Percentiles rank a stretch among this genome's conserved stretches.
phyloP scores from a whole-genome alignment of 2,113 vertebrate genomes.

The Orientallactaga bullata region DNA sequence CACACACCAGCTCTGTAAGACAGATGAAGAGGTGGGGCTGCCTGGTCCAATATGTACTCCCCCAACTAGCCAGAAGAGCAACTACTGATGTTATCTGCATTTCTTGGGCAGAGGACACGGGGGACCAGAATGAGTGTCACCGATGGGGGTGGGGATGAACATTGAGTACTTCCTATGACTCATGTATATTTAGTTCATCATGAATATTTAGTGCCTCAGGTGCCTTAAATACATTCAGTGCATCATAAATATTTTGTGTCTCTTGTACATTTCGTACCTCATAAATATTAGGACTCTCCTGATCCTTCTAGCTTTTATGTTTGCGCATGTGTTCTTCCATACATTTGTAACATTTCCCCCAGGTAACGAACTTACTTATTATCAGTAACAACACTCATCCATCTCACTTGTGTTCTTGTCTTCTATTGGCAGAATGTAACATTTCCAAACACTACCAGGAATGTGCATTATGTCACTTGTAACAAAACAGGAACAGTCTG shows the following conservation, averaged over 20 bases:
- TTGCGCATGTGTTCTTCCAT: slow-evolving; percentile 1
- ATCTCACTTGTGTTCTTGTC: neutral
- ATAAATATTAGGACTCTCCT: slow-evolving; percentile 41
- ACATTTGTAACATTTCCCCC: slow-evolving; percentile 2
- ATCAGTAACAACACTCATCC: neutral
- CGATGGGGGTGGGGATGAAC: slow-evolving; percentile 36
- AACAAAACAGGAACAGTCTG: neutral
- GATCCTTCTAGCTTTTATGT: neutral
- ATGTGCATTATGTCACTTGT: neutral
- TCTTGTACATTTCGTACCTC: slow-evolving; percentile 63
- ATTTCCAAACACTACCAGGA: slow-evolving; percentile 2
- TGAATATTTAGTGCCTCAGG: slow-evolving; percentile 69
- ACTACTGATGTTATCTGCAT: slow-evolving; percentile 18
- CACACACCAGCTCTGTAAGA: neutral
- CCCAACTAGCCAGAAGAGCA: slow-evolving; percentile 46
- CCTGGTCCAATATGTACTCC: neutral
- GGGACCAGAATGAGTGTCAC: slow-evolving; percentile 54
- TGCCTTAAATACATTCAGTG: slow-evolving; percentile 72
- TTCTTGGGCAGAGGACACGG: slow-evolving; percentile 56
- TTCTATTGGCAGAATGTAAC: neutral
- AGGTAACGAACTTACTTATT: neutral
- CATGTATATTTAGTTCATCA: slow-evolving; percentile 70
- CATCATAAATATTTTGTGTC: slow-evolving; percentile 56
- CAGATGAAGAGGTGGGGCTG: neutral
- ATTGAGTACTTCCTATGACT: slow-evolving; percentile 42